These are phyloP conservation scores for Drosophila sturtevanti DNA, from an alignment of 1,140 invertebrate genomes.

Conservation along the genomic window DNA sequence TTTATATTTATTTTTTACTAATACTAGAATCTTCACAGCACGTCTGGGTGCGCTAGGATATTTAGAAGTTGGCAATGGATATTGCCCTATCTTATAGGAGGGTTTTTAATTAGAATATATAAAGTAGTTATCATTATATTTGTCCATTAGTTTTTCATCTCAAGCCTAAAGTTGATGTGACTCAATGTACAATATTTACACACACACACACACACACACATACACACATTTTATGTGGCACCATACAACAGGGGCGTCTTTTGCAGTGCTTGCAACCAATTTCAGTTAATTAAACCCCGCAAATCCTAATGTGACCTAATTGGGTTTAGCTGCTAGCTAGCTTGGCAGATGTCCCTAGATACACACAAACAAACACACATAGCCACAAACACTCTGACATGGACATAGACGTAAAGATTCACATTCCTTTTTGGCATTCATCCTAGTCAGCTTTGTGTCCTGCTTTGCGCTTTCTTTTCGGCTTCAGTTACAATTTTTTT, in stretches of 20 bases:
- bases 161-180: not conserved
- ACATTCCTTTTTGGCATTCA: slow-evolving; percentile 40
- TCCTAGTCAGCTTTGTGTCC: slow-evolving; percentile 45
- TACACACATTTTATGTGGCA: slow-evolving; percentile 1
- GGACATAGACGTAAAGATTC: slow-evolving; percentile 21
- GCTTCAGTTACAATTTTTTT: slow-evolving; percentile 11
- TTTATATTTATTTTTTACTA: too few species aligned
- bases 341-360: slow-evolving; percentile 42
- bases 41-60: too few species aligned
- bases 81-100: too few species aligned
- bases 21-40: too few species aligned
- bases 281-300: slow-evolving; percentile 74
- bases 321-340: slow-evolving; percentile 57
- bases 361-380: slow-evolving; percentile 2
- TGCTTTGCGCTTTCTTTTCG: slow-evolving; percentile 23
- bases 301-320: slow-evolving; percentile 78
- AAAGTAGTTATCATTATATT: not conserved
- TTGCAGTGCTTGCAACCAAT: slow-evolving; percentile 57
- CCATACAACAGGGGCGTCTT: slow-evolving; percentile 1
- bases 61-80: too few species aligned
- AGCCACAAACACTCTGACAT: not conserved
- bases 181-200: slow-evolving; percentile 1
- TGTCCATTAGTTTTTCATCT: not conserved
- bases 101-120: not conserved
- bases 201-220: not conserved